Evolutionary conservation across 2,797 vertebrate species (phyloP).

Genomic region (Acrossocheilus fasciatus): DNA sequence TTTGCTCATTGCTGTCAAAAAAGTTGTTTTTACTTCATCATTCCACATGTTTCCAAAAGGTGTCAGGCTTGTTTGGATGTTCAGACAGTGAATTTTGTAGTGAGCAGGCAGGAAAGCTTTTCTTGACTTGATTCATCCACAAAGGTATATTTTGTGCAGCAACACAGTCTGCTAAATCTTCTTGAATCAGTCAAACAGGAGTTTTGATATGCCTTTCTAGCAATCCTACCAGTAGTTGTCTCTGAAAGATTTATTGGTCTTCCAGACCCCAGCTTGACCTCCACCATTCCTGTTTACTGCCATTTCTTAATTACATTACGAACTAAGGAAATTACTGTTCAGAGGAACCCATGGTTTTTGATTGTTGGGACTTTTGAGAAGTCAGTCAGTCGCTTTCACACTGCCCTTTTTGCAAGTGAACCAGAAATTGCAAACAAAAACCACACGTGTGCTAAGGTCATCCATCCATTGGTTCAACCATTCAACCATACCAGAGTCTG

Average conservation of each 20-base stretch:
- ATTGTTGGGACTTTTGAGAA: constrained; percentile 11
- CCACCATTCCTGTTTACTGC: neutral
- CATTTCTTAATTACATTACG: neutral
- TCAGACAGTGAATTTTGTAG: neutral
- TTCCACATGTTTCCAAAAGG: too few relatives aligned
- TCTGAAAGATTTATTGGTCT: neutral
- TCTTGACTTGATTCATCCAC: neutral
- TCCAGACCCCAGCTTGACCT: neutral
- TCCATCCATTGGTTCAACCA: neutral
- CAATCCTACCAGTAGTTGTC: neutral
- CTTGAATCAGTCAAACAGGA: neutral
- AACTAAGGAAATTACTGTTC: neutral
- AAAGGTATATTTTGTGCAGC: neutral
- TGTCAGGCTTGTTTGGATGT: neutral
- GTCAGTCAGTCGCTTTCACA: neutral
- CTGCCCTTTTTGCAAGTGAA: too few relatives aligned
- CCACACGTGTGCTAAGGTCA: neutral
- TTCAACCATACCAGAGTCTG: neutral
- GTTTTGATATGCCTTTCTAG: neutral
- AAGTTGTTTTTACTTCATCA: too few relatives aligned
- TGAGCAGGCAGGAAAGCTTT: neutral
- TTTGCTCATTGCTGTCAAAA: neutral
- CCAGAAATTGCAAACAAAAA: neutral
- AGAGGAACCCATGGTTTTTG: neutral
- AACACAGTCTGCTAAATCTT: neutral